Conservation (phyloP, 2,797 vertebrate species). For the Hylomyscus alleni region DNA sequence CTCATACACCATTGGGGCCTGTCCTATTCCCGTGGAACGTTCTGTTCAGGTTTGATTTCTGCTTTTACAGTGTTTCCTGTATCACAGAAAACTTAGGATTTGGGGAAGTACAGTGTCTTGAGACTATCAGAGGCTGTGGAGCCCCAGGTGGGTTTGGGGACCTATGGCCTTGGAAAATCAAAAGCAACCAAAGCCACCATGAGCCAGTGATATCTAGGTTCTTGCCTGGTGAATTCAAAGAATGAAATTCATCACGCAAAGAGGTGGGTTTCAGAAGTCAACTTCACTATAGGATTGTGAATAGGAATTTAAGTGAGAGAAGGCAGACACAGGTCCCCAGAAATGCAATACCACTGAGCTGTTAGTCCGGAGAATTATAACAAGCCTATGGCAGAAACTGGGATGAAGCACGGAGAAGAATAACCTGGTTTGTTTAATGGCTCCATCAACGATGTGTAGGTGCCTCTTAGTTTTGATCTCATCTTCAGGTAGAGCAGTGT, state of each 20-base stretch:
- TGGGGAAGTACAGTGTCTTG: not conserved
- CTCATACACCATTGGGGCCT: too few species aligned
- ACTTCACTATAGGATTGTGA: not conserved
- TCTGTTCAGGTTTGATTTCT: not conserved
- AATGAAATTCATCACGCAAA: not conserved
- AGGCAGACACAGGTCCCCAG: not conserved
- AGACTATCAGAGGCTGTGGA: not conserved
- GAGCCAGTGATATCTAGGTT: not conserved
- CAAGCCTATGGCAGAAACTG: not conserved
- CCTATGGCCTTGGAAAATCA: not conserved
- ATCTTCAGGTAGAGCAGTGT: not conserved
- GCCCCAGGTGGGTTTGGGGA: not conserved
- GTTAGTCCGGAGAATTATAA: not conserved
- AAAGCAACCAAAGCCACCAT: not conserved
- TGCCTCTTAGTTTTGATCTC: not conserved
- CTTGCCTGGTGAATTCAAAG: not conserved
- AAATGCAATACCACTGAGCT: not conserved
- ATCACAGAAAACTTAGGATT: not conserved
- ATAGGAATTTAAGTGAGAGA: not conserved
- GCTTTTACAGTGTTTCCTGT: not conserved
- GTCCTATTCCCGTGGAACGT: not conserved
- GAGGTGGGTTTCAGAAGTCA: not conserved
- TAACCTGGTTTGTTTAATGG: not conserved
- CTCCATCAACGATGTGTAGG: not conserved
- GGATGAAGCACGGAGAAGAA: not conserved